Evolutionary conservation across 1,140 invertebrate genomes (phyloP), one percentile per base, ranked within the genome.

Genomic region (Hesperophylax magnus): DNA sequence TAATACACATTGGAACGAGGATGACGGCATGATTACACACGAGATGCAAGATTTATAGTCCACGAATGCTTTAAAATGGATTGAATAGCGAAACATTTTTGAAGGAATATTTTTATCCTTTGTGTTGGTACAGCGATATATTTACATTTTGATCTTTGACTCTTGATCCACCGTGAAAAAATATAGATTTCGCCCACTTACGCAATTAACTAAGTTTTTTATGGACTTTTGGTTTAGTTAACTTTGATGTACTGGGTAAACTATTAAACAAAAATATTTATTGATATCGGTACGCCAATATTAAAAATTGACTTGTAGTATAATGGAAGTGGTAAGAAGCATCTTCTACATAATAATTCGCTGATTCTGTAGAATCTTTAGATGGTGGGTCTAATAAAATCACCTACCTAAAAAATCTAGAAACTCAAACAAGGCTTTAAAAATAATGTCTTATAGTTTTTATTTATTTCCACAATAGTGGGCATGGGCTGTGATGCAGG

Each of bases 131-230:
- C 20, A 53, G 17, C 69, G 69, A 75, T 75, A 60, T 75, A 75
- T 75, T 75, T 14, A 31, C 54, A 27, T 52, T 24, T 75, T 56
- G 72, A 75, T 58, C 72, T 75, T 75, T 75, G 72, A 75, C 53
- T 58, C 31, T 58, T 20, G n/a, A 58, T 75, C 54, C 27, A 11
- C 24, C 54, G 47, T 58, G 9, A 60, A 22, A n/a, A 75, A 58
- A 53, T 53, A 75, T 75, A 24, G 18, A 60, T 58, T 53, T 75
- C 72, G 54, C 72, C 72, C 72, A 75, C 72, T 27, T 75, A 75
- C 72, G 47, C 22, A 58, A 75, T 75, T 56, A 60, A 75, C 60
- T 3, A 17, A 75, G 9, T 34, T 67, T 67, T 67, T 34, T 31
- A 9, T 6, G 1, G 11, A 17, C 5, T 17, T 20, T 61, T 15